Evolutionary conservation across 2,797 vertebrate genomes (phyloP).

Genomic region (Brachymystax lenok): DNA sequence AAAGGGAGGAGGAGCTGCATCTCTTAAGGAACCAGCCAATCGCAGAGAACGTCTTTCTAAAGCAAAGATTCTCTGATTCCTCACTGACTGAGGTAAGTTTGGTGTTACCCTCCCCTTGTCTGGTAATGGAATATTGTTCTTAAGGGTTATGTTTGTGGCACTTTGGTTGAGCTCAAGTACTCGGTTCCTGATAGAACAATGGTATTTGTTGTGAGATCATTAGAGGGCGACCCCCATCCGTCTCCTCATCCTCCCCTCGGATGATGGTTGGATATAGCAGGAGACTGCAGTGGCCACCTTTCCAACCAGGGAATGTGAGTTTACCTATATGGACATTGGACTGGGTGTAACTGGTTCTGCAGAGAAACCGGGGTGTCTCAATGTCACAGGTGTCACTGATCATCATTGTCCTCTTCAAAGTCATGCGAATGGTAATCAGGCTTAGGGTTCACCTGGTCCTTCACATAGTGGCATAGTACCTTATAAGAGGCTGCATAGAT

Average conservation of each 20-base stretch:
- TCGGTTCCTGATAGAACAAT: not conserved
- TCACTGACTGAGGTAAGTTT: constrained; percentile 63
- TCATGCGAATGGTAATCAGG: not conserved
- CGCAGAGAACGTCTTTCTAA: constrained; percentile 76
- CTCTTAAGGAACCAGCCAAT: constrained; percentile 67
- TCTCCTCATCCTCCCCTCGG: constrained; percentile 44
- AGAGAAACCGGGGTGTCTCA: not conserved
- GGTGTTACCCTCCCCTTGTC: not conserved
- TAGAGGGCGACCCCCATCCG: constrained; percentile 49
- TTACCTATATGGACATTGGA: not conserved
- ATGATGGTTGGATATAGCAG: constrained; percentile 34
- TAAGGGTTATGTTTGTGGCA: not conserved
- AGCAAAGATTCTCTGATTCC: constrained; percentile 71
- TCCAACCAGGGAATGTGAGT: constrained; percentile 55
- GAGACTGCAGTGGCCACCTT: constrained; percentile 62
- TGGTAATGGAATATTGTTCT: not conserved
- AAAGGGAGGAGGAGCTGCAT: constrained; percentile 71
- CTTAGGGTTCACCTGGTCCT: not conserved
- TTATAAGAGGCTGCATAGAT: not conserved
- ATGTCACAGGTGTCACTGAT: not conserved
- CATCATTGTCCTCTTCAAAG: not conserved
- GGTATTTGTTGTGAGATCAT: constrained; percentile 32
- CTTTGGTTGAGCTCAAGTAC: not conserved
- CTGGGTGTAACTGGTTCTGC: not conserved
- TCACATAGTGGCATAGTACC: not conserved